Evolutionary conservation across 2,797 vertebrate species (phyloP), one percentile per base, ranked within the genome.

Genomic region (Melanotaenia pygmaea): DNA sequence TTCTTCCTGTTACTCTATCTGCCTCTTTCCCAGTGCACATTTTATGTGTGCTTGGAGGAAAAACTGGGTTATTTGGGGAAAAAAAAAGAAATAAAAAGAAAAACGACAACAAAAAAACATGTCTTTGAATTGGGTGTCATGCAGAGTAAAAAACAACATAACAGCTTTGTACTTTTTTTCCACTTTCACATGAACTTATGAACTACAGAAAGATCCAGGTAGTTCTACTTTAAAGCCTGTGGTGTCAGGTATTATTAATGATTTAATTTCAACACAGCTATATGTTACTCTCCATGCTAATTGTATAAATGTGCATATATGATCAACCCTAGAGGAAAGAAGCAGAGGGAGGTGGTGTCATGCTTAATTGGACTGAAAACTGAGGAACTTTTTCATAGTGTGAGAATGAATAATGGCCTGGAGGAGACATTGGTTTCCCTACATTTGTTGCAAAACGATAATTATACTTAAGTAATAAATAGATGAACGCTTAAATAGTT

Each of bases 291-390:
- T 11, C 64, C 18, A 54, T 51, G 26, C 14, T 38, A 20, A 62
- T 63, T 32, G 57, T 7, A 37, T 60, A 24, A 34, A 66, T 67
- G 34, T 76, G 62, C 45, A n/a, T 54, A 28, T 24, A 64, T 22
- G n/a, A 34, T 57, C 26, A 35, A 37, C 13, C 64, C 10, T 10
- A 38, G 40, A 60, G 5, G 3, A 51, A 61, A 8, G n/a, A 40
- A n/a, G 26, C 4, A 0, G 34, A 65, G 43, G 9, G 35, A 53
- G 59, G 13, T 28, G 5, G 35, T 59, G 24, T 61, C 26, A 35
- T 53, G 13, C 72, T 40, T 63, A 53, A 72, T 43, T 70, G 20
- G 59, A 51, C 57, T 43, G n/a, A 64, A 54, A 60, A 51, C 47
- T 22, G 53, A 57, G 51, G 14, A 70, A 60, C 28, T 22, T n/a